Base-by-base conservation (phyloP, 2,113 vertebrate species). In the human region DNA sequence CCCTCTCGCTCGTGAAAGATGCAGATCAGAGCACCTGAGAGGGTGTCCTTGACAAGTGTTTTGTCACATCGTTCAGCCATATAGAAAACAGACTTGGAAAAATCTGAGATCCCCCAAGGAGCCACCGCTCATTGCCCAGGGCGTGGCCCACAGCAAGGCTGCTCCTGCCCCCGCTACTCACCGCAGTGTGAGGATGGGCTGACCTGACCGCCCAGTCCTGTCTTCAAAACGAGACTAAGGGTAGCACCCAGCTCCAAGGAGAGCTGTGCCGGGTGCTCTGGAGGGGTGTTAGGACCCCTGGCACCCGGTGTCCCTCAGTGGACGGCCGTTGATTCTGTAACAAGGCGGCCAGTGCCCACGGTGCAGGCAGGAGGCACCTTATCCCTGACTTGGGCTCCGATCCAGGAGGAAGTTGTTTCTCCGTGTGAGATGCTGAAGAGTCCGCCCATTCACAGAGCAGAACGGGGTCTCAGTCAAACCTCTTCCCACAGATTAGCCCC, bases 391-490 rank as follows among this genome's bases (percentile, higher is more conserved):
- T 35, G 2, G 14, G 66, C 66, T n/a, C 66, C 6, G 2, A 7
- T 68, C 32, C 66, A 8, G 66, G 66, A 72, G 68, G 18, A 38
- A 72, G 3, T 17, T 32, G 20, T 45, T 75, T 68, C 87, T 88
- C 52, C n/a, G 0, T 6, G 3, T 6, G 45, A 40, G 7, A 6
- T 8, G 52, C 35, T 1, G 50, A 61, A 35, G 66, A 17, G 4
- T 2, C 8, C 6, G 27, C 45, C 17, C 5, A 7, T 8, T 18
- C 8, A 0, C 0, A 3, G 18, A 66, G 70, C 14, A 0, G 78
- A 22, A 8, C 16, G 23, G 55, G 40, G 35, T 23, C 38, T 8
- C 5, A 12, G 70, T 17, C 25, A 17, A 3, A 25, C 38, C 59
- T 9, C 17, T 17, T 20, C 2, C 18, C 95, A 14, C 17, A 3